phyloP scores from a whole-genome alignment of 2,113 vertebrate genomes.

The Eulacestoma nigropectus region DNA sequence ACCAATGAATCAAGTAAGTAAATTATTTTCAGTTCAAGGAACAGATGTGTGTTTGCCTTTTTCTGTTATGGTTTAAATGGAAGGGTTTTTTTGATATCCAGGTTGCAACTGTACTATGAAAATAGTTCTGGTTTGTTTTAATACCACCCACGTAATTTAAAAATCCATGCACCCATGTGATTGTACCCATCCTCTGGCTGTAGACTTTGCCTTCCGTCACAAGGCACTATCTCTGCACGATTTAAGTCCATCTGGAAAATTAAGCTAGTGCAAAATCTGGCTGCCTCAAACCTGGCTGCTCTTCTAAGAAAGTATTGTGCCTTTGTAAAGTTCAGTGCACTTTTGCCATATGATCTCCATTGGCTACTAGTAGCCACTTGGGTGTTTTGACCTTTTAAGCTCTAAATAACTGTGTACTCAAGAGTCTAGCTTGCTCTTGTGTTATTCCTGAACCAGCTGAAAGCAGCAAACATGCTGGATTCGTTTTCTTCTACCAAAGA shows the following conservation, averaged over 20 bases:
- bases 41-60: neutral
- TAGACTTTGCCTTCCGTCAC: neutral
- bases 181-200: neutral
- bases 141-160: neutral
- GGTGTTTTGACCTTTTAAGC: neutral
- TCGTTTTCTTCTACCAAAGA: slow-evolving; percentile 13
- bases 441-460: neutral
- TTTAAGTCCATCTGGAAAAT: slow-evolving; percentile 12
- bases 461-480: neutral
- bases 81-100: neutral
- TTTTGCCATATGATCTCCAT: slow-evolving; percentile 5
- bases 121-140: neutral
- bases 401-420: neutral
- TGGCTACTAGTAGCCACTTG: neutral
- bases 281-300: slow-evolving; percentile 17
- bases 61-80: neutral
- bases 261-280: neutral
- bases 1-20: neutral
- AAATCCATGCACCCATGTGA: neutral
- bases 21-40: neutral
- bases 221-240: neutral
- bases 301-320: slow-evolving; percentile 6
- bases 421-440: neutral
- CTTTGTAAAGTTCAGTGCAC: neutral
- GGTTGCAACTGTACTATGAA: neutral